A percentile compares a stretch with the other conserved stretches of the same genome.
These are phyloP conservation scores for Xenopus petersii DNA, from an alignment of 2,797 vertebrate species.

Conservation along the genomic window DNA sequence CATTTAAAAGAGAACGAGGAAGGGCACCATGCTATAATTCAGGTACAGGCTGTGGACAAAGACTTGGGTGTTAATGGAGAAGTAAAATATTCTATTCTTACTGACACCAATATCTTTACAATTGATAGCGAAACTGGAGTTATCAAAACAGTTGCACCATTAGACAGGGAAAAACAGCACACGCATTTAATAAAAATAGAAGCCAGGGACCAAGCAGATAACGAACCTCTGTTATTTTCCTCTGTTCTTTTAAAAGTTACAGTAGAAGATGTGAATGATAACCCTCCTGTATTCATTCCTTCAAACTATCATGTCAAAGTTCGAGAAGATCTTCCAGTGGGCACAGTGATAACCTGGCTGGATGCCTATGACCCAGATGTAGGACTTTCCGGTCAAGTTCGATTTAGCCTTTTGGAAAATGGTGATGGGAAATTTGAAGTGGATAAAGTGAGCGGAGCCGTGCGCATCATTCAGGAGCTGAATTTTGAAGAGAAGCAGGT, in stretches of 20 bases:
- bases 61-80: constrained; percentile 83
- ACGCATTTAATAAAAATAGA: constrained; percentile 81
- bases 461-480: constrained; percentile 84
- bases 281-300: constrained; percentile 89
- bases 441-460: constrained; percentile 90
- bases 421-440: constrained; percentile 90
- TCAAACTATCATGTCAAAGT: constrained; percentile 87
- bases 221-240: constrained; percentile 83
- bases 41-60: constrained; percentile 89
- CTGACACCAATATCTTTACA: constrained; percentile 83
- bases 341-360: constrained; percentile 89
- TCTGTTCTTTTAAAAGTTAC: constrained; percentile 82
- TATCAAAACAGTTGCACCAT: constrained; percentile 71
- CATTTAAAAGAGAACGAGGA: constrained; percentile 85
- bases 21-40: constrained; percentile 81
- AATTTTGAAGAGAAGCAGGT: constrained; percentile 92
- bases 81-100: constrained; percentile 84
- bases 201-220: constrained; percentile 80
- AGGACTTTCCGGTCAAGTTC: constrained; percentile 87
- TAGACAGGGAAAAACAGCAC: constrained; percentile 82
- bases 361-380: constrained; percentile 90
- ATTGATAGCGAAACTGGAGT: constrained; percentile 80
- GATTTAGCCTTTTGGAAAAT: constrained; percentile 86
- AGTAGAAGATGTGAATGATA: constrained; percentile 93
- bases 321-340: constrained; percentile 91